Percentiles rank a stretch among this genome's conserved stretches.
These are phyloP conservation scores for Drosophila arizonae DNA, from an alignment of 1,140 invertebrate species.

Conservation along the genomic window DNA sequence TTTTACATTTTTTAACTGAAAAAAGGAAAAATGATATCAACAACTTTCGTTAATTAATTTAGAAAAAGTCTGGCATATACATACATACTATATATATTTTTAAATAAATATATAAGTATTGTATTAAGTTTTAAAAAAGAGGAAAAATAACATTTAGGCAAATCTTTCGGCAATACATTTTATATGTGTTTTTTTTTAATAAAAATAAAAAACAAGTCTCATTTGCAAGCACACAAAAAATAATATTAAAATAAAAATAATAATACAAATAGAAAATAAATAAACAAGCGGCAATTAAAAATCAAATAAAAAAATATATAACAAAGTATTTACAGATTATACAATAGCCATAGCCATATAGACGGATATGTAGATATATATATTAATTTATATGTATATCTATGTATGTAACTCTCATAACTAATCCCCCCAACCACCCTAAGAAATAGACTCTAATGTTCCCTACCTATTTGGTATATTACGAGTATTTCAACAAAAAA, in stretches of 20 bases:
- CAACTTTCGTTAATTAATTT: conserved; percentile 62
- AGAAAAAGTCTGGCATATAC: conserved; percentile 50
- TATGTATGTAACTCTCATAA: conserved; percentile 33
- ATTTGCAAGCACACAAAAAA: conserved; percentile 51
- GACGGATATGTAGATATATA: conserved; percentile 46
- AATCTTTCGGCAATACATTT: conserved; percentile 59
- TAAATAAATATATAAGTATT: conserved; percentile 30
- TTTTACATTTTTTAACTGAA: conserved; percentile 19
- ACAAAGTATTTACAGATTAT: conserved; percentile 34
- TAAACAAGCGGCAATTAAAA: conserved; percentile 26
- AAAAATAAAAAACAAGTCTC: conserved; percentile 14
- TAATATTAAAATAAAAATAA: conserved; percentile 10
- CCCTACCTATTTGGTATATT: conserved; percentile 30
- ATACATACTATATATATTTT: conserved; percentile 34
- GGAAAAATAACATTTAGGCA: conserved; percentile 52
- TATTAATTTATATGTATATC: conserved; percentile 47
- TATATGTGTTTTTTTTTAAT: conserved; percentile 3
- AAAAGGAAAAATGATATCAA: conserved; percentile 2
- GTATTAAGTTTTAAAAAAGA: conserved; percentile 29
- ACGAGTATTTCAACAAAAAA: conserved; percentile 27
- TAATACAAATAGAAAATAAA: neutral
- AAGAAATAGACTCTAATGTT: conserved; percentile 44
- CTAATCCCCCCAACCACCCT: neutral
- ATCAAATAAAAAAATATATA: conserved; percentile 38
- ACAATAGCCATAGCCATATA: conserved; percentile 69